These are phyloP conservation scores for Mesitornis unicolor DNA, from an alignment of 2,113 vertebrate genomes.

Conservation along the genomic window DNA sequence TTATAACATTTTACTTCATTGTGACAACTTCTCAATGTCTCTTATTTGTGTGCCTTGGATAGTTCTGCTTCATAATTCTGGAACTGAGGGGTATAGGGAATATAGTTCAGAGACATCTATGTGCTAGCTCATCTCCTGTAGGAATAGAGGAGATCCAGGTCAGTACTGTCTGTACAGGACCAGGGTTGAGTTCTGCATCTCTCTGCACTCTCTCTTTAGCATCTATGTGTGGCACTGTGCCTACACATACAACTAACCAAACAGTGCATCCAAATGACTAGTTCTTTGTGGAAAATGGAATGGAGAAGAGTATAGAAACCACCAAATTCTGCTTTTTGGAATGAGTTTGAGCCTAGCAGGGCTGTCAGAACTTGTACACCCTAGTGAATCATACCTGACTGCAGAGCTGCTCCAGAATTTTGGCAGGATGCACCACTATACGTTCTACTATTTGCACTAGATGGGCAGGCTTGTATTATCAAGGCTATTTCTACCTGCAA, in stretches of 20 bases:
- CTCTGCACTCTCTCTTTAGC: not conserved
- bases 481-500: not conserved
- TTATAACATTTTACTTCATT: not conserved
- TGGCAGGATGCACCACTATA: not conserved
- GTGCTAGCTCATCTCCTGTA: not conserved
- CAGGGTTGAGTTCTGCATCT: not conserved
- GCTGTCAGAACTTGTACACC: not conserved
- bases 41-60: not conserved
- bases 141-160: not conserved
- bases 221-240: not conserved
- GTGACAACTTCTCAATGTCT: not conserved
- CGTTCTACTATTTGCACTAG: not conserved
- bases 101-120: not conserved
- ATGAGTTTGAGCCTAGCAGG: not conserved
- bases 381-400: not conserved
- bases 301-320: not conserved
- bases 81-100: not conserved
- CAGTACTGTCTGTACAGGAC: not conserved
- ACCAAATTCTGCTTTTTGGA: not conserved
- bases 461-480: not conserved
- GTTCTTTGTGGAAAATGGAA: not conserved
- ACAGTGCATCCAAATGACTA: not conserved
- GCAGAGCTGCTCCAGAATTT: not conserved
- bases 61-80: not conserved
- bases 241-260: not conserved